Conservation (phyloP, 2,797 vertebrate genomes). For the Gephyroberyx darwinii region DNA sequence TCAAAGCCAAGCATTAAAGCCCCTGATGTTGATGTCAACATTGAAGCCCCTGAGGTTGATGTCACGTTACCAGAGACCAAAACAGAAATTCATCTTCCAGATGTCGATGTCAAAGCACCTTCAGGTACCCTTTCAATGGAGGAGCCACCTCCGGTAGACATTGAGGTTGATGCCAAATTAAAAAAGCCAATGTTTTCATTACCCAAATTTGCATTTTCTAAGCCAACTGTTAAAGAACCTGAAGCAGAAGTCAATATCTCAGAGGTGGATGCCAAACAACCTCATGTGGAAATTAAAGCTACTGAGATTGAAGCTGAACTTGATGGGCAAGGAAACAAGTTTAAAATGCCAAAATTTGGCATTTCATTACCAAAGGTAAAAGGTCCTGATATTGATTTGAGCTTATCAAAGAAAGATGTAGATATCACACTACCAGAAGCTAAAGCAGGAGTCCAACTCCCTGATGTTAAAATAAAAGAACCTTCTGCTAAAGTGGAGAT, state of each 20-base stretch:
- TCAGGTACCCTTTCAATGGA: constrained; percentile 16
- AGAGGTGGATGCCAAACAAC: too few relatives aligned
- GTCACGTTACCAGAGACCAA: constrained; percentile 36
- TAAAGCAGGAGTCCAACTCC: constrained; percentile 30
- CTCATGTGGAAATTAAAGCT: too few relatives aligned
- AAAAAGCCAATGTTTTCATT: constrained; percentile 66
- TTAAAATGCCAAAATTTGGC: constrained; percentile 52
- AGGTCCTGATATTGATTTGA: constrained; percentile 42
- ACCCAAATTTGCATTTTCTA: constrained; percentile 71
- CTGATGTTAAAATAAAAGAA: constrained; percentile 32
- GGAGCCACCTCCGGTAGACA: constrained; percentile 28
- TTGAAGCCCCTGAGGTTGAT: constrained; percentile 31
- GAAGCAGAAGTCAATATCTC: too few relatives aligned
- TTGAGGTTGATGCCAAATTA: constrained; percentile 47
- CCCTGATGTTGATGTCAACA: constrained; percentile 33
- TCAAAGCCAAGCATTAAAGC: not conserved
- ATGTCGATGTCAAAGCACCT: constrained; percentile 31
- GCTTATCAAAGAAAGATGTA: constrained; percentile 55
- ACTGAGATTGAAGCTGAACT: too few relatives aligned
- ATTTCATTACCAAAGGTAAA: constrained; percentile 57
- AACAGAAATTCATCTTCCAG: constrained; percentile 11
- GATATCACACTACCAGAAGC: constrained; percentile 37
- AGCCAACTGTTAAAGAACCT: constrained; percentile 49
- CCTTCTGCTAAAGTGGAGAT: constrained; percentile 40
- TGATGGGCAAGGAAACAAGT: too few relatives aligned